Base-by-base conservation (phyloP, 2,113 vertebrate species). In the Hemiprocne comata region DNA sequence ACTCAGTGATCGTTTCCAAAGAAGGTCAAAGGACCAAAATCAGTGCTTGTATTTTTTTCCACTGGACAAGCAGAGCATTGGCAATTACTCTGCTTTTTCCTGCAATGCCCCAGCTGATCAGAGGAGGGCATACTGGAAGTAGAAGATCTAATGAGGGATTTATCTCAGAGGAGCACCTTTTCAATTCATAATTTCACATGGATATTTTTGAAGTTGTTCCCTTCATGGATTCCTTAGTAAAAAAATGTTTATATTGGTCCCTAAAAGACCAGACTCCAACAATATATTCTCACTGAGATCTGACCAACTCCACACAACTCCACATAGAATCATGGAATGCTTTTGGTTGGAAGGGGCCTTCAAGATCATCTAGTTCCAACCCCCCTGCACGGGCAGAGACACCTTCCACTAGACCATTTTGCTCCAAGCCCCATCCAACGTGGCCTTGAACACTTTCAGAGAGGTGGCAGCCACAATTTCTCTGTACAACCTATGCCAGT, bases 101-200 rank as follows among this genome's bases (percentile, higher is more conserved):
- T 85, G 38, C 40, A 69, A 1, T 11, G 16, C 34, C 62, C 60
- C 70, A 46, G 28, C 57, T 79, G n/a, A 69, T 33, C 40, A 26
- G 51, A 48, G 48, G 51, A 48, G 48, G 34, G 9, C 6, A 8
- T 62, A 8, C 8, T 28, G 18, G 66, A 72, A 89, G 28, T 15
- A 50, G 42, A 55, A 10, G 29, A 70, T 12, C 12, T 65, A 44
- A 29, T 29, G 54, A 74, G 5, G 14, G 26, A 9, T 83, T 40
- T 91, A 2, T 36, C 65, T 54, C n/a, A 19, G 24, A 61, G 9
- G 15, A 61, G 6, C 4, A 25, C 1, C 2, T 53, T 77, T 33
- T 42, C 42, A 48, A 8, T 20, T 46, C 3, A 0, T 13, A 26
- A 34, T 65, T 74, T 64, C 46, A 8, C 6, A 3, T 0, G 7